Base-by-base conservation (phyloP, 2,888 invertebrate genomes). In the Apamea sordens region DNA sequence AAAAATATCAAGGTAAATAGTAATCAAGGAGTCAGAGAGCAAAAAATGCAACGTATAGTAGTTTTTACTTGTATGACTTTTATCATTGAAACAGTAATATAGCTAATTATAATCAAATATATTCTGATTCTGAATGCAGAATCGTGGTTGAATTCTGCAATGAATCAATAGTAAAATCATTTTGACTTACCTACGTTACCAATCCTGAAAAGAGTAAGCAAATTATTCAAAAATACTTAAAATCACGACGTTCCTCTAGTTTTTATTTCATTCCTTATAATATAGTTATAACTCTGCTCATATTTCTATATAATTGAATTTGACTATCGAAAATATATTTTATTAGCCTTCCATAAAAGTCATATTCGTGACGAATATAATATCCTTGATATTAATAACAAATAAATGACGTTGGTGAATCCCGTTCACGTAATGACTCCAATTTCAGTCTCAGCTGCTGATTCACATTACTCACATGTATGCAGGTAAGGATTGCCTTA, bases 381-480 rank as follows among this genome's bases (percentile, higher is more conserved):
- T 6, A 63, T 7, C 80, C 76, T 80, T 85, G 74, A 86, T 74
- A 79, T 75, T 56, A 70, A 82, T 77, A 36, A 44, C 0, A 36
- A 5, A 61, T 56, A 36, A 68, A 64, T 79, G 44, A 73, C 44
- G 50, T 36, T 65, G 24, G 64, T 73, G 18, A 79, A 79, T 79
- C 79, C 64, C 50, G 13, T 69, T 68, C 80, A 28, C 28, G 28
- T 65, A 64, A 59, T 65, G 24, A 64, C 8, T 73, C 8, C 4
- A n/a, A 64, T 82, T 73, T 69, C 36, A 72, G 63, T 36, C 7
- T 59, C 24, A 15, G 2, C 15, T 28, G 24, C 53, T 80, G 82
- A 80, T 47, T 80, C 68, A 69, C 7, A 21, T 21, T 21, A 8
- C n/a, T 3, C 6, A 44, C 21, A 50, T 56, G 32, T 28, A 15